Evolutionary conservation across 2,113 vertebrate genomes (phyloP).

Genomic region (Pao palembangensis): DNA sequence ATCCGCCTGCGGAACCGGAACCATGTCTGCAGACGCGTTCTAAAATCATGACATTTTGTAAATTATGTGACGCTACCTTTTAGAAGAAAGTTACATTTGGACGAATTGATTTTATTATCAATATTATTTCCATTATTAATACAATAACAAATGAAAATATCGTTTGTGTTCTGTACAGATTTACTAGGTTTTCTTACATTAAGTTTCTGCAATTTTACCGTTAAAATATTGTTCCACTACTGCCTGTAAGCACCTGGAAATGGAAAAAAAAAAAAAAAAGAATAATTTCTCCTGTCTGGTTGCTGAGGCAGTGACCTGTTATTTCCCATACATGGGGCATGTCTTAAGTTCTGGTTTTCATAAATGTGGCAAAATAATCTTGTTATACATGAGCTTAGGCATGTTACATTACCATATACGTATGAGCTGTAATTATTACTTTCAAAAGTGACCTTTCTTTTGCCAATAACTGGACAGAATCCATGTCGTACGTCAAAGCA

Average conservation of each 20-base stretch:
- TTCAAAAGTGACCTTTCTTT: constrained; percentile 35
- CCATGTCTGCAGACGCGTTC: too few species aligned
- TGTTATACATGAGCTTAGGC: background rate
- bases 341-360: background rate
- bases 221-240: too few species aligned
- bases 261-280: background rate
- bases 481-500: constrained; percentile 1
- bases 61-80: too few species aligned
- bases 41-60: too few species aligned
- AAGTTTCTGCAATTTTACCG: too few species aligned
- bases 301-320: background rate
- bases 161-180: too few species aligned
- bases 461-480: constrained; percentile 22
- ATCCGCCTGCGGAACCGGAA: background rate
- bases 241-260: background rate
- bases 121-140: too few species aligned
- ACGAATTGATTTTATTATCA: too few species aligned
- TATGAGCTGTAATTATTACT: constrained; percentile 14
- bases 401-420: constrained; percentile 11
- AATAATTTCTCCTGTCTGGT: too few species aligned
- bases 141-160: too few species aligned
- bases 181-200: too few species aligned
- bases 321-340: background rate
- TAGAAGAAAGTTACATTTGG: too few species aligned
- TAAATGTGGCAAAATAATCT: constrained; percentile 5